Percentiles rank a stretch among this genome's conserved stretches.
Evolutionary conservation across 2,888 invertebrate species (phyloP).

Genomic region (Acleris laterana): DNA sequence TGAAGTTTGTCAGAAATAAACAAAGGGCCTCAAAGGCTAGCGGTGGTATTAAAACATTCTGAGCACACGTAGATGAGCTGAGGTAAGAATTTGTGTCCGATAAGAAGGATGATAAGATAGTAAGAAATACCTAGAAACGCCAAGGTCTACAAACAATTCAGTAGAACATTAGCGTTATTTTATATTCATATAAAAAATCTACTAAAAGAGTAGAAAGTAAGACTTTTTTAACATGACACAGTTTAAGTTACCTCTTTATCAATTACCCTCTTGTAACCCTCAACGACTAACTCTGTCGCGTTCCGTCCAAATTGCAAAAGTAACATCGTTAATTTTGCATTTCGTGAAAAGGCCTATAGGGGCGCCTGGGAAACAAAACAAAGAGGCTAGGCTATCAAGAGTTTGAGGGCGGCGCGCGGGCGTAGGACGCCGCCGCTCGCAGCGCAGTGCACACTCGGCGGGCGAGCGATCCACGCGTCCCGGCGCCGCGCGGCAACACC

Average conservation of each 20-base stretch:
- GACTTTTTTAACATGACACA: too few relatives aligned
- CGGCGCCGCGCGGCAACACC: constrained; percentile 44
- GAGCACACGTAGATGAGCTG: constrained; percentile 19
- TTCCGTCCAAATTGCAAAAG: constrained; percentile 43
- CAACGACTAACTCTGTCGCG: constrained; percentile 1
- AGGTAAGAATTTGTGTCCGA: constrained; percentile 28
- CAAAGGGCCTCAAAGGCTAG: constrained; percentile 11
- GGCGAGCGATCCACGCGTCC: constrained; percentile 66
- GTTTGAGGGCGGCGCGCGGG: constrained; percentile 54
- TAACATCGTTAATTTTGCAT: constrained; percentile 40
- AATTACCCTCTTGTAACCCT: not conserved
- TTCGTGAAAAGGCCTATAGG: constrained; percentile 37
- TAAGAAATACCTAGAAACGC: constrained; percentile 11
- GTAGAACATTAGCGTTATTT: too few relatives aligned
- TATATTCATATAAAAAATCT: not conserved
- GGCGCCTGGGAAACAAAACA: constrained; percentile 58
- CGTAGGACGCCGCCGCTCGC: constrained; percentile 44
- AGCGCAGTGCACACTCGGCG: constrained; percentile 71
- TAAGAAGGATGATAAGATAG: constrained; percentile 33
- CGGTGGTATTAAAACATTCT: constrained; percentile 14
- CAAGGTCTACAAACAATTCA: constrained; percentile 4
- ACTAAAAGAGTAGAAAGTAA: not conserved
- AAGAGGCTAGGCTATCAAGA: constrained; percentile 51
- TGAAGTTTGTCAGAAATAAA: not conserved
- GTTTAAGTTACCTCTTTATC: not conserved